Conservation (phyloP, 1,140 invertebrate genomes). For the Lepidurus packardi region DNA sequence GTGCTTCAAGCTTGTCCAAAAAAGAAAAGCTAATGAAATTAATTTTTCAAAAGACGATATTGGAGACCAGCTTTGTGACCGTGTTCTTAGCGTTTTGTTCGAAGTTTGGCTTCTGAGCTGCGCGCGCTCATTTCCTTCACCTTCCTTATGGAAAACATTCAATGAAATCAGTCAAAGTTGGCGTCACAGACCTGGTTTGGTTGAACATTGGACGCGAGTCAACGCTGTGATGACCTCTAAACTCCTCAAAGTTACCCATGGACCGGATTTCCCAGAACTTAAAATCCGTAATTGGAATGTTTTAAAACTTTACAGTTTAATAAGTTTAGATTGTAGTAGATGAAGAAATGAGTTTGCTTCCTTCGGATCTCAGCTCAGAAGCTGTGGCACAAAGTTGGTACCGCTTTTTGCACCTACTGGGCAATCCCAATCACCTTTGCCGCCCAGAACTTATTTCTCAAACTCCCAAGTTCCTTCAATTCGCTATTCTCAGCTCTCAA, state of each 20-base stretch:
- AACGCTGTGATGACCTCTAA: constrained; percentile 80
- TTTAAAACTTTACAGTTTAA: constrained; percentile 31
- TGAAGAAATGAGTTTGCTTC: constrained; percentile 73
- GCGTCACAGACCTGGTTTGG: constrained; percentile 83
- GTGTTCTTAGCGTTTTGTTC: constrained; percentile 86
- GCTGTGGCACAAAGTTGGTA: constrained; percentile 92
- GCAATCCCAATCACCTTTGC: constrained; percentile 88
- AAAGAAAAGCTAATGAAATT: not conserved
- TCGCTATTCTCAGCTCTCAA: constrained; percentile 46
- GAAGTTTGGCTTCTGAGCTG: constrained; percentile 93
- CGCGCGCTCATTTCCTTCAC: constrained; percentile 80
- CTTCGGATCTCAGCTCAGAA: constrained; percentile 75
- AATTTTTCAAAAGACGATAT: constrained; percentile 63
- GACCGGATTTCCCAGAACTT: constrained; percentile 74
- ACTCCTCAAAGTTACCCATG: constrained; percentile 81
- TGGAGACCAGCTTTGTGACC: constrained; percentile 87
- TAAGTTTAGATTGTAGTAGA: constrained; percentile 56
- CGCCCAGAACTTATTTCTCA: constrained; percentile 77
- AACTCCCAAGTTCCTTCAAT: constrained; percentile 70
- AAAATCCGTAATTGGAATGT: constrained; percentile 59
- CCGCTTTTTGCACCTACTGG: constrained; percentile 82
- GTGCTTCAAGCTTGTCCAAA: not conserved
- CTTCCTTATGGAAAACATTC: constrained; percentile 91
- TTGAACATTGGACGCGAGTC: constrained; percentile 92
- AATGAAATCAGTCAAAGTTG: constrained; percentile 85